Evolutionary conservation across 2,113 vertebrate genomes (phyloP), one percentile per base, ranked within the genome.

Genomic region (Pachypanchax playfairii): DNA sequence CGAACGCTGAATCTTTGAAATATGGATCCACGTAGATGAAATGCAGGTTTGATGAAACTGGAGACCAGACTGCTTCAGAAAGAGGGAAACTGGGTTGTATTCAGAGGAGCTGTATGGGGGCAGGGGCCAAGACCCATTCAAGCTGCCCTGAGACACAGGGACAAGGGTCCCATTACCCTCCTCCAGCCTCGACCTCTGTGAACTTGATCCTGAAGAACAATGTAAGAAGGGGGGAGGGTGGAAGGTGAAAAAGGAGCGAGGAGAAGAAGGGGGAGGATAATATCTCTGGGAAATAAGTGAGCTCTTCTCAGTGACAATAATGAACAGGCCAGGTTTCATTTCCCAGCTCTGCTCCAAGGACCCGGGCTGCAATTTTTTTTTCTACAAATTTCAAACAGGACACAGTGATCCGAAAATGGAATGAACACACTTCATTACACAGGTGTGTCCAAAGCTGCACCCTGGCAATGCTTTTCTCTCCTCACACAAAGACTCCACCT

Each of bases 21-120:
- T 72, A 80, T 65, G 81, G 88, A 91, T 85, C 76, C 64, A 77
- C 71, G 78, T 82, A 82, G 84, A 84, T 83, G 75, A 63, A 49
- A 83, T 77, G 80, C 80, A 78, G 72, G 65, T 81, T 90, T 81
- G 79, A 74, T 88, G 92, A 93, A 94, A 95, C 89, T 68, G 80
- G 90, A 93, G 90, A 88, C 28, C 86, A 72, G 82, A 65, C 67
- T 80, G 87, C 90, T 91, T 92, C 90, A 91, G 90, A 80, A 57
- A 46, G 38, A 85, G 71, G 85, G 82, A 85, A 65, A 18, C 58
- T 82, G 88, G 82, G 80, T 79, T 63, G 57, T 75, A 88, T 91
- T 87, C 87, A 88, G 70, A 75, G 79, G 83, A 76, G 54, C 65
- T 38, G 71, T 60, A 48, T 59, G 61, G 57, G 65, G 79, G 68